Evolutionary conservation across 2,797 vertebrate genomes (phyloP), one percentile per base, ranked within the genome.

Genomic region (Mus caroli): DNA sequence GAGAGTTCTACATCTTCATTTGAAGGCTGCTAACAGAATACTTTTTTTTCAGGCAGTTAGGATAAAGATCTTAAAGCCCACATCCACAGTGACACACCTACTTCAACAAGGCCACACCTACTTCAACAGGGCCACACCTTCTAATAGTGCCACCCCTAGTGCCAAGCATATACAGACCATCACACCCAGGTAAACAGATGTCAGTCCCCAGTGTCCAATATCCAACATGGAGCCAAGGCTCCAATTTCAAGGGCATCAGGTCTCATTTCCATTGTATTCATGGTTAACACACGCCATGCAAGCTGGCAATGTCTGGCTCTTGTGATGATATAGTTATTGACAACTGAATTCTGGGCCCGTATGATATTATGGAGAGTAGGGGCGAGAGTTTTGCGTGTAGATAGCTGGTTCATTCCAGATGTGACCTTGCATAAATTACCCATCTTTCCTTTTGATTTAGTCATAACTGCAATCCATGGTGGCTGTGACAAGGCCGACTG

Each of bases 361-460:
- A 50, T 78, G 31, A 78, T 82, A 86, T 73, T 73, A 37, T 13
- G 46, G 14, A 54, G 6, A 34, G 10, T 14, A 28, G 37, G 46
- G 62, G 40, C 85, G 31, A 92, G 20, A 60, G 14, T 88, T 84
- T 90, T 95, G 43, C 58, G 37, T 28, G 28, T 78, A 12, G 22
- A 69, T 90, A 60, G 96, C 86, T 75, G 85, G 19, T 50, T 96
- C 73, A 86, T 22, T 90, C 58, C 34, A 90, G 15, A 78, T 84
- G 40, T 78, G 83, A 89, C 24, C 58, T 95, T 67, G 40, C 62
- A 92, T 96, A 78, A 85, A 88, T 95, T 90, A 77, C 20, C 85
- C 37, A 85, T 31, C 37, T 40, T 94, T 88, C 17, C 37, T 86
- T 86, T 88, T 78, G 58, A 90, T 94, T 90, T 50, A 80, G 19